Base-by-base conservation (phyloP, 35 echinoderm and acorn worm genomes). In the Anneissia japonica region DNA sequence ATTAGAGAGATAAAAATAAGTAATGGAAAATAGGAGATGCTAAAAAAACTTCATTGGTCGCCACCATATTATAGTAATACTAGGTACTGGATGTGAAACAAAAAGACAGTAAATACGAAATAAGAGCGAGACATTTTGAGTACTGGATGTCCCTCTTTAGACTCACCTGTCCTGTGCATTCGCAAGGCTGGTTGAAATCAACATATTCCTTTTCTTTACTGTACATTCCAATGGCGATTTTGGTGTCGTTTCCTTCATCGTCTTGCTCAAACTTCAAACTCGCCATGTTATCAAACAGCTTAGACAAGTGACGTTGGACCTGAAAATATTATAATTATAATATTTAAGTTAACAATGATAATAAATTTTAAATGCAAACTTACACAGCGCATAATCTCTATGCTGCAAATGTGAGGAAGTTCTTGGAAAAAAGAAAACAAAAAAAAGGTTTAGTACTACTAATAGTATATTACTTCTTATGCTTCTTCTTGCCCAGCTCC, bases 201-300 rank as follows among this genome's bases (percentile, higher is more conserved):
- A 94, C 96, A 39, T 99, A 99, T 73, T 99, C 96, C 40, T 87
- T 87, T 91, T 99, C 96, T 35, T 94, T 99, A 81, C 92, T 94
- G 90, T 94, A 97, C 96, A 99, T 99, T 43, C 96, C 96, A 0
- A 99, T 72, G 1, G 96, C 96, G 39, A 85, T 41, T 80, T 99
- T 99, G 45, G 92, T 99, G 56, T 94, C 92, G 33, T 91, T 89
- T 23, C 75, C 96, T 2, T 89, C 86, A 21, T 89, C 91, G 30
- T 94, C 96, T 83, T 89, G 36, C 37, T 83, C 72, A 79, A 99
- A 99, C 86, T 99, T 92, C 76, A 99, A 46, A 74, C 89, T 94
- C 5, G 96, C 91, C 86, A 90, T 94, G 92, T 99, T 99, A 64
- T 99, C 96, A 92, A 99, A 99, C 89, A 99, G 77, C 77, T 99